Evolutionary conservation across 1,140 invertebrate species (phyloP), one percentile per base, ranked within the genome.

Genomic region (Nasonia vitripennis): DNA sequence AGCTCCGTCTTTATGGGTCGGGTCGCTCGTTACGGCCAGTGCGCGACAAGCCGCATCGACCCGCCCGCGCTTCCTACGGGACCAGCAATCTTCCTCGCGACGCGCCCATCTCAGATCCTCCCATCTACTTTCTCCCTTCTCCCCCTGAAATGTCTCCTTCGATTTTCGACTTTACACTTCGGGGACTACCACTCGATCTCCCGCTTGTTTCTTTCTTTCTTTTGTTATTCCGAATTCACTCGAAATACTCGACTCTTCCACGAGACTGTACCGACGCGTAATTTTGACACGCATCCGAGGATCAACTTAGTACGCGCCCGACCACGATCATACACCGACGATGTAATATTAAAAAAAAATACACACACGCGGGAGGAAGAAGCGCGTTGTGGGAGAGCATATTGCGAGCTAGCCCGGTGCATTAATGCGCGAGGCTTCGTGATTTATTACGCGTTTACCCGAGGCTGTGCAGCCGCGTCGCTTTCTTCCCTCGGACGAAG

Each of bases 11-110:
- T 73, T 87, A 84, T 48, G 81, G 84, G 70, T 14, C 77, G 83
- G 74, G 87, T 78, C 86, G 87, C 87, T 88, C 83, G 88, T 89
- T 87, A 87, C 85, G 78, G 84, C 17, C 17, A 62, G 55, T 84
- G 20, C 83, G 68, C 77, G 78, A 87, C 84, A 85, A 75, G 86
- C 48, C 82, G 77, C 80, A 84, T 82, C 87, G 85, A 87, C 87
- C 14, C 70, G 31, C 41, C 71, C 84, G 85, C 70, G 78, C 27
- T 78, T 85, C 84, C 83, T 75, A 17, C 80, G 86, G 81, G 86
- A 86, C 82, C 68, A 71, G 67, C 74, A 86, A 85, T 84, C 78
- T 84, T 81, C 81, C 79, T 87, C 78, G 75, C 77, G 79, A 78
- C 71, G 51, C n/a, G 51, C 71, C 70, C 70, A 48, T 23, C 20